These are phyloP conservation scores for Lepus europaeus DNA, from an alignment of 2,113 vertebrate genomes.

Conservation along the genomic window DNA sequence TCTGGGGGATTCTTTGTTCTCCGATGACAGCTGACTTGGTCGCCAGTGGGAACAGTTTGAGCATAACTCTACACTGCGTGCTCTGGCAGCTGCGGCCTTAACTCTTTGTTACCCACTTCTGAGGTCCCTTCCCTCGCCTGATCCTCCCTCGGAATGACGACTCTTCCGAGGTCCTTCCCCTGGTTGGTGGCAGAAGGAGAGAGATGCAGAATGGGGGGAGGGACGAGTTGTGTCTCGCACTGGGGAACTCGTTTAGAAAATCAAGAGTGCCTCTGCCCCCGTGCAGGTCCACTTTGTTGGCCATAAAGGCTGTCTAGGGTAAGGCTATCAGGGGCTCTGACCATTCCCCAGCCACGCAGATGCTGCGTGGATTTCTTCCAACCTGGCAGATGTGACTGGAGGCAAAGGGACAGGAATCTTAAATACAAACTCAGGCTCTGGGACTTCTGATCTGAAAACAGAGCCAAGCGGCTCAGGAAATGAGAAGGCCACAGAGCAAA, in stretches of 20 bases:
- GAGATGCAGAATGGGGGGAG: accelerated
- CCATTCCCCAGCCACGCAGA: accelerated
- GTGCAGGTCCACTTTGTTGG: not conserved
- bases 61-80: conserved; percentile 82
- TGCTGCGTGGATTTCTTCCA: not conserved
- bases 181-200: not conserved
- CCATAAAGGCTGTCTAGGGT: not conserved
- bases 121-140: not conserved
- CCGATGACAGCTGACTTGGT: conserved; percentile 90
- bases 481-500: not conserved
- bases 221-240: accelerated
- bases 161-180: not conserved
- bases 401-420: not conserved
- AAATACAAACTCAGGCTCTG: not conserved
- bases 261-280: accelerated
- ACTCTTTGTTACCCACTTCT: conserved; percentile 85
- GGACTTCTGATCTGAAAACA: not conserved
- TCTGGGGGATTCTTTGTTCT: conserved; percentile 88
- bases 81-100: conserved; percentile 87
- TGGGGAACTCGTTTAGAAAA: not conserved
- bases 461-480: not conserved
- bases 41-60: conserved; percentile 89
- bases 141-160: not conserved
- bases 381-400: not conserved
- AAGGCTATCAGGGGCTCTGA: not conserved